Conservation (phyloP, 2,113 vertebrate species). For the Phoxinus phoxinus region DNA sequence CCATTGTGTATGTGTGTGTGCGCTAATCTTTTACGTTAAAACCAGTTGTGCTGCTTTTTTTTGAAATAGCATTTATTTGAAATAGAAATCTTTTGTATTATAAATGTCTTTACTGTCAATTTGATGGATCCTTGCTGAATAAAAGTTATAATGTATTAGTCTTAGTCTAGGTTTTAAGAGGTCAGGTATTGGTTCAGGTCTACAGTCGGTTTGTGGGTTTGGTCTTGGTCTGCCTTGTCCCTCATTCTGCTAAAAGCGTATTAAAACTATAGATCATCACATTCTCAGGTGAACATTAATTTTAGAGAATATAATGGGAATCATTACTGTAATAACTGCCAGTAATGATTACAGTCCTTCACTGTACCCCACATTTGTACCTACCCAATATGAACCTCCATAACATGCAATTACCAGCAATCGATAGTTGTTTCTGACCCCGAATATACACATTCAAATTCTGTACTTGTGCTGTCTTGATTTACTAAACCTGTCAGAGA, state of each 20-base stretch:
- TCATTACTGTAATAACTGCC: background rate
- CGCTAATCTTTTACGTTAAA: background rate
- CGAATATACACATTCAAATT: background rate
- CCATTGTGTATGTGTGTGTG: too few relatives aligned
- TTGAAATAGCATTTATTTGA: background rate
- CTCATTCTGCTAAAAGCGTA: background rate
- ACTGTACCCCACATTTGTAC: too few relatives aligned
- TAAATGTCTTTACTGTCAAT: background rate
- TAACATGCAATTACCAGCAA: background rate
- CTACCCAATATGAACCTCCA: background rate
- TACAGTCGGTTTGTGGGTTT: too few relatives aligned
- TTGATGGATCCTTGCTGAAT: too few relatives aligned
- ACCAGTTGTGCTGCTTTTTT: background rate
- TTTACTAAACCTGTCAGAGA: background rate
- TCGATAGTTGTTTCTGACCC: background rate
- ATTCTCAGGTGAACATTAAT: too few relatives aligned
- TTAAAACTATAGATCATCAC: background rate
- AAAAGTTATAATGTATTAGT: too few relatives aligned
- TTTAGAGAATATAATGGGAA: background rate
- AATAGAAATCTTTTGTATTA: background rate
- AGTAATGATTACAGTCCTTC: too few relatives aligned
- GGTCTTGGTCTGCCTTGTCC: background rate
- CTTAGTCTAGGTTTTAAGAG: too few relatives aligned
- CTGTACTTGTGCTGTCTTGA: background rate
- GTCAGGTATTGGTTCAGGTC: too few relatives aligned